Evolutionary conservation across 2,797 vertebrate genomes (phyloP), one percentile per base, ranked within the genome.

Genomic region (Triplophysa bombifrons): DNA sequence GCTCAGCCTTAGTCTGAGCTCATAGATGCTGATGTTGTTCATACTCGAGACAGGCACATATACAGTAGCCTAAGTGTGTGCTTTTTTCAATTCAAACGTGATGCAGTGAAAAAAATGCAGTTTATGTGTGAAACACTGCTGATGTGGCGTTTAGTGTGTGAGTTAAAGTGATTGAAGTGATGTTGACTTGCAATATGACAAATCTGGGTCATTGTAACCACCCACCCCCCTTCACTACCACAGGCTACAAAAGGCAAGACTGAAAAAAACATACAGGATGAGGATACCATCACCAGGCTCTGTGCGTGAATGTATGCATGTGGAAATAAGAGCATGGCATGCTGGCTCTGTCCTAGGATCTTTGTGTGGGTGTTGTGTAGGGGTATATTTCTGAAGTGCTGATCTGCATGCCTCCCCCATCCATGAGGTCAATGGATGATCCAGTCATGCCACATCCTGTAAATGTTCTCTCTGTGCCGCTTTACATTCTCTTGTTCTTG

Each of bases 191-290:
- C 87, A 90, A 89, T 91, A 86, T 93, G 91, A 94, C 88, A 91
- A 94, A 94, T 91, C 89, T 94, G 93, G 92, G 94, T 93, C 93
- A 94, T 85, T 92, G 88, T 93, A 91, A 92, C 91, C 90, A 90
- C 90, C 88, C 88, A 86, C 91, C 91, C 92, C 90, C 91, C 78
- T 80, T 80, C 71, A 80, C 88, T 90, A 93, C 91, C 90, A 91
- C 92, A 93, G 92, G 84, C 84, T 63, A 83, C 77, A 82, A 86
- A 85, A 84, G 84, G 91, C 90, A 88, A 89, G 84, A 87, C 91
- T 91, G 90, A 90, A 89, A 91, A 90, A 87, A 88, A 83, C 75
- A 86, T 81, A 81, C 44, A 81, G 66, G 90, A 92, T 88, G 91
- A 91, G 88, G 91, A 92, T 85, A 80, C 87, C 91, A 80, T 90